Conservation (phyloP, 2,113 vertebrate species). For the Struthio camelus region DNA sequence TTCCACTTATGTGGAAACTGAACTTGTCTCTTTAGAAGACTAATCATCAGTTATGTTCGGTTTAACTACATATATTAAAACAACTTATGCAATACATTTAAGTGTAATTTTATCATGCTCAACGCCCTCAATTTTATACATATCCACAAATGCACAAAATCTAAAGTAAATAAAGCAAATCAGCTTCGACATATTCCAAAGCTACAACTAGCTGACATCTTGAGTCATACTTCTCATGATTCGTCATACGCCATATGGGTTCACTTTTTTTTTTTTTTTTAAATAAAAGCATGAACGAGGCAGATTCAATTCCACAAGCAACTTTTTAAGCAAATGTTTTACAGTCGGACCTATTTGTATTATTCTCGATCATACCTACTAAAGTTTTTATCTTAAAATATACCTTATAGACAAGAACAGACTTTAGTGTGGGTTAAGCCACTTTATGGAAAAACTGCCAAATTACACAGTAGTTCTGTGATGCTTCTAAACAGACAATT, state of each 20-base stretch:
- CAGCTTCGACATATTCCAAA: background rate
- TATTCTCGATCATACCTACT: background rate
- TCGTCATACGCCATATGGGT: slow-evolving; percentile 21
- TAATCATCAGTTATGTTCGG: background rate
- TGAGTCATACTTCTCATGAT: slow-evolving; percentile 42
- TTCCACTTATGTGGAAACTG: background rate
- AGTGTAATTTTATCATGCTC: background rate
- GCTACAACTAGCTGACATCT: slow-evolving; percentile 2
- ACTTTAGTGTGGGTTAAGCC: background rate
- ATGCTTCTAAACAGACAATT: background rate
- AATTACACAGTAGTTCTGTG: background rate
- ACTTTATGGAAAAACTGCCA: background rate
- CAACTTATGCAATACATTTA: background rate
- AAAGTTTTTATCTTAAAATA: background rate
- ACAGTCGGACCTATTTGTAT: background rate
- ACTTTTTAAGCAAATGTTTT: slow-evolving; percentile 1
- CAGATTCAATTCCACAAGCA: background rate
- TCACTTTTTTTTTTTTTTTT: slow-evolving; percentile 18
- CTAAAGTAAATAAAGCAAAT: background rate
- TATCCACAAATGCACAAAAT: background rate
- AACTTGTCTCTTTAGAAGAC: background rate
- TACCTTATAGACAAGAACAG: background rate
- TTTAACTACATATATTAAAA: background rate
- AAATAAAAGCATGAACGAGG: background rate
- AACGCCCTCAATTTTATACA: background rate